Evolutionary conservation across 1,140 invertebrate genomes (phyloP), one percentile per base, ranked within the genome.

Genomic region (Oncopeltus fasciatus): DNA sequence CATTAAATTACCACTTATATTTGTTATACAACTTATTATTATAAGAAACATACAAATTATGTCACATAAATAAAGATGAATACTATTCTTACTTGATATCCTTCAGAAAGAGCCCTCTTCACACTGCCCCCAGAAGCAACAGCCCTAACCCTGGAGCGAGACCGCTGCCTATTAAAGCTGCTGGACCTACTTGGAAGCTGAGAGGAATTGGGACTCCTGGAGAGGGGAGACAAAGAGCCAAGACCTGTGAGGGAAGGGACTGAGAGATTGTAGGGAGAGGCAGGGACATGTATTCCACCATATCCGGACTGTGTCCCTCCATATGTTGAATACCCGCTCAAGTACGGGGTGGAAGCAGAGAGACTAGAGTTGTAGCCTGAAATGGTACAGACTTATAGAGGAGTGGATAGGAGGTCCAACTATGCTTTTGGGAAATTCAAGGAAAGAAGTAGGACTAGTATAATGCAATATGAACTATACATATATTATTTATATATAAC

Each of bases 251-350:
- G 53, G 26, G 64, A 59, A n/a, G 66, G 62, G 11, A 64, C 62
- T 33, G 63, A 64, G 18, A 59, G 46, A 47, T 56, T 62, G 26
- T 59, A 24, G 21, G 56, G 16, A 49, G 46, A 61, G 2, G 64
- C 60, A 38, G 79, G 78, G 57, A 83, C 67, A 43, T 77, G 79
- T 2, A 82, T 70, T 11, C 78, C 78, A 14, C 81, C 81, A 65
- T 83, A 83, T 24, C 81, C 81, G 0, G 81, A 82, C 58, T 78
- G 69, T 0, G 80, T 82, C 21, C 81, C 81, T 4, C 82, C 81
- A 60, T 83, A 83, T 4, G 20, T 26, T 2, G 65, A 46, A 28
- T 18, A 46, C 27, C 24, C 26, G 38, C 62, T 62, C n/a, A 61
- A 49, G 27, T 61, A 65, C 20, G 59, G 60, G 2, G 60, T 59